Base-by-base conservation (phyloP, 2,113 vertebrate species). In the Brachypteracias leptosomus region DNA sequence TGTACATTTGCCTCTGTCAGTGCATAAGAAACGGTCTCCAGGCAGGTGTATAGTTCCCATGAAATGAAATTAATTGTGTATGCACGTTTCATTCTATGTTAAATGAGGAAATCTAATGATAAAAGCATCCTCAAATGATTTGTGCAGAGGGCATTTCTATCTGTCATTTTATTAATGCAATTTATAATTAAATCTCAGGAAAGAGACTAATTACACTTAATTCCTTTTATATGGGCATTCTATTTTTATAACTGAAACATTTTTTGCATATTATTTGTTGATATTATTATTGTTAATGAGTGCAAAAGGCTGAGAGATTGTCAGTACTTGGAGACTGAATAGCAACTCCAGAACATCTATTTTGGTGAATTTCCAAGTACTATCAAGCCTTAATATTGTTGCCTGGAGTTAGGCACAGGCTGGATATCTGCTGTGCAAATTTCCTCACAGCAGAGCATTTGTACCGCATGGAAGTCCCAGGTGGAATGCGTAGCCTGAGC, bases 131-230 rank as follows among this genome's bases (percentile, higher is more conserved):
- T 89, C 77, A 78, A 84, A 90, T 86, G 57, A 96, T 84, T 96
- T 88, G 61, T 91, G 57, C 82, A 79, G 58, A 81, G 93, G 96
- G 52, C 77, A 96, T 49, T 65, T 24, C 74, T 95, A 58, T 88
- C 86, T 96, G 57, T 51, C 49, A 90, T 83, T 93, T 93, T 89
- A 93, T 91, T 95, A 95, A 95, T 96, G 89, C 21, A 86, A 94
- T 97, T 96, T 94, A 87, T 97, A 97, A 97, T 97, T 96, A 96
- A 94, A 90, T 28, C 71, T 95, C 85, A 68, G 90, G 80, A 95
- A 97, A 86, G 82, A 89, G 59, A 93, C 85, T 91, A 96, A 96
- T 96, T 86, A 85, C 55, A 51, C 42, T 85, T 85, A 86, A 86
- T 92, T 91, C 33, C 44, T 95, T 78, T 87, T 89, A 77, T 65